Conservation (phyloP, 2,797 vertebrate species). For the Sebastes cheni region DNA sequence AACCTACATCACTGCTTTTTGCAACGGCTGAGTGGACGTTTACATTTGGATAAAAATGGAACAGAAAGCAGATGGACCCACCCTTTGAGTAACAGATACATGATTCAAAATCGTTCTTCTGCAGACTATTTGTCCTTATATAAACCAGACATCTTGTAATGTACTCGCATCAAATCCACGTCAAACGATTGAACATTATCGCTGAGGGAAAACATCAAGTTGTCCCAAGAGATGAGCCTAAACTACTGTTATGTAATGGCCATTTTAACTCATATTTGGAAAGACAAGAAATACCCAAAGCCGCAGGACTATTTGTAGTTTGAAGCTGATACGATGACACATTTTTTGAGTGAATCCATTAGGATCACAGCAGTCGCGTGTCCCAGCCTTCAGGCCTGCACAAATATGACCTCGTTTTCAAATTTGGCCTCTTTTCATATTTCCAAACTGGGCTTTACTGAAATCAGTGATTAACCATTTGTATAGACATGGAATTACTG, state of each 20-base stretch:
- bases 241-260: background rate
- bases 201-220: background rate
- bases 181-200: background rate
- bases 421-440: conserved; percentile 43
- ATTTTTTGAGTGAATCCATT: conserved; percentile 49
- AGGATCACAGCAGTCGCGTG: conserved; percentile 50
- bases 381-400: conserved; percentile 48
- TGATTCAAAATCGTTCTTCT: background rate
- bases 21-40: no score
- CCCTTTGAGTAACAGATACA: background rate
- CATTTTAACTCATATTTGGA: background rate
- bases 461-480: background rate
- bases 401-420: conserved; percentile 60
- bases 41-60: no score
- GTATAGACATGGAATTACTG: background rate
- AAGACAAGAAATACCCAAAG: conserved; percentile 28
- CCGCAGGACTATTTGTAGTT: conserved; percentile 13
- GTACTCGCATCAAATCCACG: background rate
- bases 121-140: background rate
- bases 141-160: background rate
- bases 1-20: no score
- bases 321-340: conserved; percentile 41
- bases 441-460: conserved; percentile 1
- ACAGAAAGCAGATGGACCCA: no score
- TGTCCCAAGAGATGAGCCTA: background rate